phyloP scores from a whole-genome alignment of 1,140 invertebrate species.

The Cataglyphis hispanica region DNA sequence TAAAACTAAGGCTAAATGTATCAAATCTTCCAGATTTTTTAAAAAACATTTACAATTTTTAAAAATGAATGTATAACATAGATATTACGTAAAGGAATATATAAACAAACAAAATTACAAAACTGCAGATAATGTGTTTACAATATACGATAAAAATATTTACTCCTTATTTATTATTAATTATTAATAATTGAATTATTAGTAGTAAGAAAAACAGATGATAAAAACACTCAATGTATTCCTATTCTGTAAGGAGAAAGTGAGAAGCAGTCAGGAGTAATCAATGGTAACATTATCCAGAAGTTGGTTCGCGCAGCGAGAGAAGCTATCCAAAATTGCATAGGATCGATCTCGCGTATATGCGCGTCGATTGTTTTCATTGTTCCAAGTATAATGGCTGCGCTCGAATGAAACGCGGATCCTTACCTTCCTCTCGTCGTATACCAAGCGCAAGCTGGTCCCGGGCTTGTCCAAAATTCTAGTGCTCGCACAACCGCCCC shows the following conservation, averaged over 20 bases:
- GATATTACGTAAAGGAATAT: neutral
- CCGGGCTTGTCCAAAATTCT: constrained; percentile 79
- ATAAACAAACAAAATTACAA: neutral
- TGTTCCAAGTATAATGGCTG: constrained; percentile 73
- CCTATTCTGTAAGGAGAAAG: neutral
- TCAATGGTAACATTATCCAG: neutral
- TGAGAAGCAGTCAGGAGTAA: no score
- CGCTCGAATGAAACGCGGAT: constrained; percentile 73
- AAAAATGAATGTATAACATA: neutral
- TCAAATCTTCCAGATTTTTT: neutral
- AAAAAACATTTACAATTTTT: no score
- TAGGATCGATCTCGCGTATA: neutral
- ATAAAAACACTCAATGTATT: neutral
- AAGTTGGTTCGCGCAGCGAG: neutral
- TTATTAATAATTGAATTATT: neutral
- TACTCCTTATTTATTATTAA: no score
- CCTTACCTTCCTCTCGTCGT: constrained; percentile 69
- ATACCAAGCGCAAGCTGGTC: constrained; percentile 76
- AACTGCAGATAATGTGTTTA: neutral
- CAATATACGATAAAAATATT: no score
- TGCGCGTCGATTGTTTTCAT: constrained; percentile 63
- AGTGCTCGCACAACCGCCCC: constrained; percentile 72
- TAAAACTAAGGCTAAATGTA: neutral
- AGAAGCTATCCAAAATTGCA: constrained; percentile 21
- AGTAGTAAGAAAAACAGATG: neutral